Evolutionary conservation across 1,140 invertebrate species (phyloP).

Genomic region (Macrobrachium nipponense): DNA sequence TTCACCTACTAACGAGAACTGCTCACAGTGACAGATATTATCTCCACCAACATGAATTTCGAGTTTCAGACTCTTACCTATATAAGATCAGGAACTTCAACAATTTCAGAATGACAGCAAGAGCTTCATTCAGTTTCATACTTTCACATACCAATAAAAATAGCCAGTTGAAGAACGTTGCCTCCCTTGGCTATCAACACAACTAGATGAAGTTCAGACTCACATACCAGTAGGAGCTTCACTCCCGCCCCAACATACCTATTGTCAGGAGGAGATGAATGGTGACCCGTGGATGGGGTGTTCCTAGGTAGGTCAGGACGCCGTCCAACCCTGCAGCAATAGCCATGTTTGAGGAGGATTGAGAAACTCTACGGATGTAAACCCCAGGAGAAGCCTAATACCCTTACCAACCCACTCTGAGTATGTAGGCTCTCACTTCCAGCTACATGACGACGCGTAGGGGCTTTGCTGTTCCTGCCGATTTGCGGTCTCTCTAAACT

Average conservation of each 20-base stretch:
- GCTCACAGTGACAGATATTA: too few relatives aligned
- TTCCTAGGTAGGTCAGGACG: constrained; percentile 51
- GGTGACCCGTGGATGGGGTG: constrained; percentile 51
- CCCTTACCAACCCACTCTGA: neutral
- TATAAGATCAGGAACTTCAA: too few relatives aligned
- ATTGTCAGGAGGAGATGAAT: constrained; percentile 54
- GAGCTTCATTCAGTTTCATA: too few relatives aligned
- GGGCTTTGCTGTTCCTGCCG: too few relatives aligned
- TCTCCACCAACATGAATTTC: too few relatives aligned
- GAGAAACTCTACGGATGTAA: neutral
- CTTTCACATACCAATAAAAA: too few relatives aligned
- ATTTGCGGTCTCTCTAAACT: too few relatives aligned
- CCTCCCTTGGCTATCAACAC: neutral
- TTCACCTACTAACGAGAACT: too few relatives aligned
- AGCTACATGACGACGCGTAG: neutral
- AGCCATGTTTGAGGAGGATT: constrained; percentile 14
- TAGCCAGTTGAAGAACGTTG: neutral
- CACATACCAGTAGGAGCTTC: neutral
- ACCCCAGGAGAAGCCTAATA: neutral
- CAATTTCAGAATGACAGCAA: too few relatives aligned
- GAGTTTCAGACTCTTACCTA: too few relatives aligned
- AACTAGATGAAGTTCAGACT: neutral
- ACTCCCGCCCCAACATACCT: constrained; percentile 22
- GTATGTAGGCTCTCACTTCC: neutral
- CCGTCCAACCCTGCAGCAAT: constrained; percentile 41